Conservation (phyloP, 2,797 vertebrate species). For the Helarctos malayanus region DNA sequence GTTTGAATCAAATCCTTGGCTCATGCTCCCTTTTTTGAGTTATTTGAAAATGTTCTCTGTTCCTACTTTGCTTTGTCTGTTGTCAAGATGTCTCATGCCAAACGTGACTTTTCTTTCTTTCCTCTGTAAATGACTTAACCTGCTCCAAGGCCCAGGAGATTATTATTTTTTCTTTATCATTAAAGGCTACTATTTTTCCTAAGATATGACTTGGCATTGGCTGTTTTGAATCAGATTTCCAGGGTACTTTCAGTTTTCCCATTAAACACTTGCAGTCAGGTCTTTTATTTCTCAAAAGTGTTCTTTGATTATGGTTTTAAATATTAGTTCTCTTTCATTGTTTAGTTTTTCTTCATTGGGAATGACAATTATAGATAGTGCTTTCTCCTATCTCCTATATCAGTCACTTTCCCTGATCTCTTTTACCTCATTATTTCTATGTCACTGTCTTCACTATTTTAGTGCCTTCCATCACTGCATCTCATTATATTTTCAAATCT, state of each 20-base stretch:
- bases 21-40: not conserved
- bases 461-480: not conserved
- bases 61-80: not conserved
- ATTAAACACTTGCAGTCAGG: not conserved
- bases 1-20: not conserved
- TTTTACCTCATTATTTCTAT: not conserved
- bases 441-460: not conserved
- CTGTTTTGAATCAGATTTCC: constrained; percentile 16
- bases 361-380: not conserved
- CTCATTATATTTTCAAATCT: not conserved
- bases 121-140: constrained; percentile 11
- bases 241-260: not conserved
- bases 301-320: constrained; percentile 45
- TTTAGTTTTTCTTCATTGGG: not conserved
- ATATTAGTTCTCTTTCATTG: not conserved
- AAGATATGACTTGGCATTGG: not conserved
- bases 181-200: constrained; percentile 9
- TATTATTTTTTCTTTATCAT: not conserved
- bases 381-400: not conserved
- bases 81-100: not conserved
- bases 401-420: not conserved
- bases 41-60: constrained; percentile 57
- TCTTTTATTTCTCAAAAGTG: constrained; percentile 26
- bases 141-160: not conserved
- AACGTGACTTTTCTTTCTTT: not conserved